Evolutionary conservation across 1,140 invertebrate species (phyloP), one percentile per base, ranked within the genome.

Genomic region (Lepidurus arcticus): DNA sequence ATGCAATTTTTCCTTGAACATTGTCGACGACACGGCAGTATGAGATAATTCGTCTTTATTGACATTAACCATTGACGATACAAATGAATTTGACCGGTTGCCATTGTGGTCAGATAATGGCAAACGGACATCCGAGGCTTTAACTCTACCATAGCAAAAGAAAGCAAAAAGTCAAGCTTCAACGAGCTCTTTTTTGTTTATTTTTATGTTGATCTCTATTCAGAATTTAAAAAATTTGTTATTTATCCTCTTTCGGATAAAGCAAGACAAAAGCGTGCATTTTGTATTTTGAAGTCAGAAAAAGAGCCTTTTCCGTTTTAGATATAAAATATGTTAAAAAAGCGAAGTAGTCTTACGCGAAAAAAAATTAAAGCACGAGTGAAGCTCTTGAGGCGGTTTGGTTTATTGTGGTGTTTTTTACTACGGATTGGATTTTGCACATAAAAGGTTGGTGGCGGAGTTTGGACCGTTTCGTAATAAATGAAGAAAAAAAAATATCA

Each of bases 121-220:
- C 53, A 65, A 65, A n/a, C 16, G 53, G 53, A 65, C 53, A 65
- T 65, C 13, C 53, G 53, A 65, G 53, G 53, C 53, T 65, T 65
- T 65, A 65, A 65, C 53, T 65, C 21, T 65, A 65, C 53, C 53
- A 65, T 65, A 65, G 53, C 53, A 21, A 65, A 65, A 65, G 16
- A 34, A 65, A 65, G 21, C 53, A 65, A 65, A 65, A 65, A 65
- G 53, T 65, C 53, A 65, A 21, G 53, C 53, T 65, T 65, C 16
- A 65, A n/a, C 21, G 13, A 65, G 53, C 53, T 65, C 53, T 16
- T 65, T 65, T 65, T 65, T 65, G 53, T 65, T 65, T 65, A 13
- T 65, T 65, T 65, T 65, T 65, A 65, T 65, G 53, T 65, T 65
- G 53, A 65, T 65, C 53, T 65, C 53, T 65, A 65, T 65, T 65